Base-by-base conservation (phyloP, 2,888 invertebrate genomes). In the Gnatocerus cornutus region DNA sequence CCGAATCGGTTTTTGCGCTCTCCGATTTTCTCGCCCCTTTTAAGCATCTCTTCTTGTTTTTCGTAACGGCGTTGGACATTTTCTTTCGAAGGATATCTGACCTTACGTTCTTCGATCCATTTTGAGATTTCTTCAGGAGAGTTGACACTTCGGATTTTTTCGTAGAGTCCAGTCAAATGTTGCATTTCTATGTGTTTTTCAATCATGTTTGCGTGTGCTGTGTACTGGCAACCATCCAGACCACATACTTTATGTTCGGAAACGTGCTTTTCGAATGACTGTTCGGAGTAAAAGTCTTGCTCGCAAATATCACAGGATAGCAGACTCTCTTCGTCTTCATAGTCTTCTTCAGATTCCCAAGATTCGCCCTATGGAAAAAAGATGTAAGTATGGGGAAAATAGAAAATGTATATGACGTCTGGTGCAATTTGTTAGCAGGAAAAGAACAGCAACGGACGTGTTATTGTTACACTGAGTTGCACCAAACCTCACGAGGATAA, bases 91-190 rank as follows among this genome's bases (percentile, higher is more conserved):
- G 84, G 84, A 75, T 79, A 83, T 77, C 89, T 91, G 85, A 87
- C 92, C 82, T 90, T 93, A 53, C 98, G 87, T 78, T 97, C 96
- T 56, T 89, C 90, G 73, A 90, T 89, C 96, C 97, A 98, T 82
- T 92, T 93, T 30, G 90, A 86, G 68, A 96, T 91, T 74, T 96
- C 95, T 82, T 95, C 95, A 0, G 93, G 91, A 3, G 93, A 91
- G 71, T 91, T 89, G 4, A 93, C 79, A 74, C 91, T 90, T 74
- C 90, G 90, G 70, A 97, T 92, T 83, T 90, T 91, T 59, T 92
- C 89, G 79, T 92, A 97, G 12, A 96, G 84, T 0, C 96, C 96
- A n/a, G 92, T 90, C 4, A 89, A 88, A 84, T 97, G 97, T 85
- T 96, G 94, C 88, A 93, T 90, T 82, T 89, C 88, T 74, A 94